Evolutionary conservation across 2,797 vertebrate species (phyloP).

Genomic region (Linurgus olivaceus): DNA sequence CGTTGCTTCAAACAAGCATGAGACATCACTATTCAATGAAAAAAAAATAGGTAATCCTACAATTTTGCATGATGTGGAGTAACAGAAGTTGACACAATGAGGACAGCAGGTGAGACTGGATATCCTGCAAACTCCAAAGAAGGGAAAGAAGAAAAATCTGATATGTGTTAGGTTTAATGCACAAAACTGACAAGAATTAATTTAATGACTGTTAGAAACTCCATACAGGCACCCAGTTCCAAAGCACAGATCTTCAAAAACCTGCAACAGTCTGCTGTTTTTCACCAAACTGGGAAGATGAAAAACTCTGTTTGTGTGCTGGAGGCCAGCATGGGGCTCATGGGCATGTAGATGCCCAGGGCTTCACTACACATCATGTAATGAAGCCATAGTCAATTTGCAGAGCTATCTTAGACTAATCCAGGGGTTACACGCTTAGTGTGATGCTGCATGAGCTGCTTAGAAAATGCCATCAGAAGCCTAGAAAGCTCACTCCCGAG

Average conservation of each 20-base stretch:
- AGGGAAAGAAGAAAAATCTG: neutral
- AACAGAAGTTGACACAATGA: neutral
- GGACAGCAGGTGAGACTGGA: neutral
- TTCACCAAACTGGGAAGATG: neutral
- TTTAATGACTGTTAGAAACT: neutral
- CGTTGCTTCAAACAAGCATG: neutral
- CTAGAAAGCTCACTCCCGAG: neutral
- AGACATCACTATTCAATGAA: neutral
- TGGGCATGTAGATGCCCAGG: neutral
- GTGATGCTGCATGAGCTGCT: neutral
- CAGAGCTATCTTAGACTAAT: neutral
- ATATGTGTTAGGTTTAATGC: neutral
- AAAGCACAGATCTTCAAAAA: neutral
- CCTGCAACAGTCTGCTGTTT: neutral
- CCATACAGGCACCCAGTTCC: neutral
- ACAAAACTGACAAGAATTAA: neutral
- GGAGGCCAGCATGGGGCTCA: neutral
- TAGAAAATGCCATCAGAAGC: neutral
- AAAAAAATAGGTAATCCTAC: neutral
- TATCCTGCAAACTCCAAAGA: neutral
- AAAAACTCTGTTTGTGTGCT: neutral
- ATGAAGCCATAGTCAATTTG: neutral
- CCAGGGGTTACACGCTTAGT: neutral
- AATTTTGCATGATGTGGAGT: neutral
- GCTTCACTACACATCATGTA: accelerated